Conservation (phyloP, 2,113 vertebrate genomes). For the Thunnus maccoyii region DNA sequence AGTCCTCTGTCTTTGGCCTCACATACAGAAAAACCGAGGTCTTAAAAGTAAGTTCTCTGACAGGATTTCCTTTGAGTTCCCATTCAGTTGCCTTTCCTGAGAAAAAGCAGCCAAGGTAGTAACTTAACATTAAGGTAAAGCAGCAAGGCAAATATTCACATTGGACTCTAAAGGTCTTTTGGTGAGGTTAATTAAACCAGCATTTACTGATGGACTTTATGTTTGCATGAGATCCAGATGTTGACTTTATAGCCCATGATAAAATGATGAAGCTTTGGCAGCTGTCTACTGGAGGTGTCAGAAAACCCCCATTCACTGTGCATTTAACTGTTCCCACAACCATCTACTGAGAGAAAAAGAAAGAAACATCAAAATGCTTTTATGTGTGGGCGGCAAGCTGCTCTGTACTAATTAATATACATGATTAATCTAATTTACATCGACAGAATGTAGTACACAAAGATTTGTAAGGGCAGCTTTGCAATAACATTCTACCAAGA, state of each 20-base stretch:
- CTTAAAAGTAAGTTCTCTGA: neutral
- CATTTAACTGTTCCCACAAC: neutral
- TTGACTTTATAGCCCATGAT: neutral
- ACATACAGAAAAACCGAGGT: neutral
- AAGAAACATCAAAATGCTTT: neutral
- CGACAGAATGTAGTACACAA: neutral
- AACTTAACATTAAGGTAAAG: neutral
- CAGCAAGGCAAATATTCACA: conserved; percentile 6
- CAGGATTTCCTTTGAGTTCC: neutral
- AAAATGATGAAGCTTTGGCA: conserved; percentile 5
- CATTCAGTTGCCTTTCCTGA: neutral
- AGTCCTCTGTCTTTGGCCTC: neutral
- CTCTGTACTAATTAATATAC: neutral
- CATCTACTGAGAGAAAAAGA: neutral
- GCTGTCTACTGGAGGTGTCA: neutral
- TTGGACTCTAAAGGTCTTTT: neutral
- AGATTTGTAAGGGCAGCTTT: neutral
- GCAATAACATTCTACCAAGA: neutral
- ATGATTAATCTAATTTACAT: neutral
- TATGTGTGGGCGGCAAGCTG: neutral
- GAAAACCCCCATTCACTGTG: neutral
- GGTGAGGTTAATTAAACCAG: conserved; percentile 11
- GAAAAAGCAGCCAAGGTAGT: neutral
- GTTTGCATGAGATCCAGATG: conserved; percentile 7
- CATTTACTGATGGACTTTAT: neutral